Base-by-base conservation (phyloP, 2,888 invertebrate genomes). In the Carpatolechia fugitivella region DNA sequence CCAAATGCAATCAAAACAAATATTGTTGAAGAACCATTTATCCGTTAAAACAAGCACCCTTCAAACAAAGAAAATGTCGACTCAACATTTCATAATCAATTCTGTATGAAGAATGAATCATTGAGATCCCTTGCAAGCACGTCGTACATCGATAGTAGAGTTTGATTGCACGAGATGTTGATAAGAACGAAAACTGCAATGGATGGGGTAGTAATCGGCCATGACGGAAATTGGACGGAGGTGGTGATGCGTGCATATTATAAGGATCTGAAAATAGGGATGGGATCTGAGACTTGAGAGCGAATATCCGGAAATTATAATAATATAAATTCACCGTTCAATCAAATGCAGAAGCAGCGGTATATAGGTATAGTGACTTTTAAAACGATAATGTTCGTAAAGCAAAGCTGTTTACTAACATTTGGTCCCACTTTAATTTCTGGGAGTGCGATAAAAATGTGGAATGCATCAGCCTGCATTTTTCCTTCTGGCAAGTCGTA, bases 71-170 rank as follows among this genome's bases (percentile, higher is more conserved):
- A 83, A 85, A 80, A 68, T 78, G 85, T 75, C 72, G 76, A 83
- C 74, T 80, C 82, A 83, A 77, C 79, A 58, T 76, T 79, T 70
- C 70, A 75, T 78, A 83, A 84, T 85, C 79, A 85, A 82, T 84
- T 76, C 71, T 67, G 13, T 30, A 46, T 41, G 54, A 35, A 18
- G n/a, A n/a, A 47, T 30, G 53, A 57, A 56, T 59, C 60, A 59
- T 60, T 60, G 16, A 58, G 38, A 50, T 20, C 11, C 7, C 14
- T 60, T 63, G 58, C 59, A 56, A 41, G 54, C 46, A 54, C 10
- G 38, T 51, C 16, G 35, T 57, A 48, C 52, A 56, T 55, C 51
- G 60, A 52, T 18, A 33, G 48, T 20, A 52, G 29, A 49, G 44
- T 50, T 49, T 48, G 58, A 48, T 55, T 58, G 51, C 54, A 38